These are phyloP conservation scores for Hypomecis punctinalis DNA, from an alignment of 2,888 invertebrate genomes.

Conservation along the genomic window DNA sequence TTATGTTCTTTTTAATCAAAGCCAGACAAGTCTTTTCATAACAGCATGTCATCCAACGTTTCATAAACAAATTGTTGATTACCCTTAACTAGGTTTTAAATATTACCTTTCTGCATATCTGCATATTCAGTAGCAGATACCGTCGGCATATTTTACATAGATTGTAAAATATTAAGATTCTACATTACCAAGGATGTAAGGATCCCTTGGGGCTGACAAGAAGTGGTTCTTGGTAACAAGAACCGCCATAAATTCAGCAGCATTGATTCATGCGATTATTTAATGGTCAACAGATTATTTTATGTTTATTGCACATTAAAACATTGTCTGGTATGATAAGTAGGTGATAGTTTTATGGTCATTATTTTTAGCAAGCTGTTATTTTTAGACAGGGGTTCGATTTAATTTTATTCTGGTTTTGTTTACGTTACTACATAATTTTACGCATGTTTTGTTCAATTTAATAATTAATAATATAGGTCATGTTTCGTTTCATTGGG, in stretches of 20 bases:
- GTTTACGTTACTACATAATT: too few species aligned
- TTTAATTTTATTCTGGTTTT: too few species aligned
- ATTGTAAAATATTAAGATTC: conserved; percentile 39
- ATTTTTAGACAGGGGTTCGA: too few species aligned
- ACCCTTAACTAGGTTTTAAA: conserved; percentile 20
- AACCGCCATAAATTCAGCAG: conserved; percentile 49
- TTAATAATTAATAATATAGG: too few species aligned
- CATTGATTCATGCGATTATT: conserved; percentile 57
- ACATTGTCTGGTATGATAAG: conserved; percentile 4
- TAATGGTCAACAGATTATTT: conserved; percentile 35
- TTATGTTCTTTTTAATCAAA: too few species aligned
- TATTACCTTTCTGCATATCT: conserved; percentile 12
- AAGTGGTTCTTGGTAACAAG: conserved; percentile 50
- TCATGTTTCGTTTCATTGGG: too few species aligned
- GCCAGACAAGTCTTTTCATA: too few species aligned
- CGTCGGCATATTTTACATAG: conserved; percentile 22
- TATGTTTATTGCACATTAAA: conserved; percentile 31
- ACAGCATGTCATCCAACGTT: too few species aligned
- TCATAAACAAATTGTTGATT: conserved; percentile 12
- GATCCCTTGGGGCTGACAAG: conserved; percentile 39
- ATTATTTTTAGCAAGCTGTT: too few species aligned
- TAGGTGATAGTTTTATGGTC: conserved; percentile 15
- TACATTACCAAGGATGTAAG: conserved; percentile 25
- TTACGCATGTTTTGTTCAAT: too few species aligned
- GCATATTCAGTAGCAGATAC: conserved; percentile 17